Percentiles rank a stretch among this genome's conserved stretches.
Conservation (phyloP, 1,140 invertebrate genomes). For the Zophobas morio region DNA sequence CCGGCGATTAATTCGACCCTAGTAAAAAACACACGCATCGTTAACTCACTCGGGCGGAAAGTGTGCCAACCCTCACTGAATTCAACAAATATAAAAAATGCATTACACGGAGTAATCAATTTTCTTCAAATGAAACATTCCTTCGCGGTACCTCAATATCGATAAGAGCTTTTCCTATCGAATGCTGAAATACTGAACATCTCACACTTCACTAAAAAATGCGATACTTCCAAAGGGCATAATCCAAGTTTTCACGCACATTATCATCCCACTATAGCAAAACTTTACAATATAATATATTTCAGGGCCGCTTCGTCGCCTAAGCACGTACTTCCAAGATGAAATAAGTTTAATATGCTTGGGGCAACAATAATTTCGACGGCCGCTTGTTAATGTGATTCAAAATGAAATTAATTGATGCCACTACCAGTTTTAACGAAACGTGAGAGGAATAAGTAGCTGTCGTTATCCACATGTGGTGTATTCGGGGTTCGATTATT, state of each 20-base stretch:
- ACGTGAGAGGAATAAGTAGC: constrained; percentile 29
- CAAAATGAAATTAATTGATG: constrained; percentile 43
- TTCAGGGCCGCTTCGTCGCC: constrained; percentile 19
- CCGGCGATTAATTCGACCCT: background rate
- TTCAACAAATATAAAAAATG: constrained; percentile 12
- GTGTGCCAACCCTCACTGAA: background rate
- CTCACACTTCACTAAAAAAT: constrained; percentile 24
- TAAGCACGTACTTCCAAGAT: constrained; percentile 25
- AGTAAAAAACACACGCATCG: background rate
- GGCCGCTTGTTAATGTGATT: constrained; percentile 40
- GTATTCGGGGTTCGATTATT: too few species aligned
- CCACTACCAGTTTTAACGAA: constrained; percentile 41
- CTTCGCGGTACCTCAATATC: constrained; percentile 26
- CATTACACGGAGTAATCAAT: constrained; percentile 12
- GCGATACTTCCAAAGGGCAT: constrained; percentile 3
- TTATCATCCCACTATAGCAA: background rate
- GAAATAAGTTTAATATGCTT: constrained; percentile 43
- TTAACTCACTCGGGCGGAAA: background rate
- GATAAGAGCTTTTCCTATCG: constrained; percentile 22
- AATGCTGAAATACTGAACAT: constrained; percentile 10
- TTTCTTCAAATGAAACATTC: constrained; percentile 26
- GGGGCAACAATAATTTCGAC: constrained; percentile 41
- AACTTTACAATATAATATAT: constrained; percentile 29
- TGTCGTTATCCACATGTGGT: too few species aligned
- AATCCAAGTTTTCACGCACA: constrained; percentile 27